Conservation (phyloP, 1,140 invertebrate species). For the Lethrus apterus region DNA sequence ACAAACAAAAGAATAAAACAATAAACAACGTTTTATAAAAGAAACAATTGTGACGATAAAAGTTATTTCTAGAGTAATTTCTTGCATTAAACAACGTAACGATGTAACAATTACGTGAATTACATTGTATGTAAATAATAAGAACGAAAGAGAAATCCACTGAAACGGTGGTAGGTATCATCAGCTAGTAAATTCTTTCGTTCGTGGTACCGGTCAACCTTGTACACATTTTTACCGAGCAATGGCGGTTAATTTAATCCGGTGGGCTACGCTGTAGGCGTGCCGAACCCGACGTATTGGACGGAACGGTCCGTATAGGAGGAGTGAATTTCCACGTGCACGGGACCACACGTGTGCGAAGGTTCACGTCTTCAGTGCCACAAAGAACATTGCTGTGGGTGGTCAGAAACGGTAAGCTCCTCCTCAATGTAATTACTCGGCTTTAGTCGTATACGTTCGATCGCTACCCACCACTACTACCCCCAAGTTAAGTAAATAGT, state of each 20-base stretch:
- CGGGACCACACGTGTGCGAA: conserved; percentile 36
- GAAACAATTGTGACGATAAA: no score
- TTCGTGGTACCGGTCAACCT: no score
- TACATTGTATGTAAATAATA: no score
- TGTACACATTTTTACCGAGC: conserved; percentile 15
- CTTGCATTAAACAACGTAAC: no score
- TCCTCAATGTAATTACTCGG: conserved; percentile 30
- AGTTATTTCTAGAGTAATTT: no score
- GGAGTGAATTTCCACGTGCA: conserved; percentile 33
- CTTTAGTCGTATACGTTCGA: conserved; percentile 20
- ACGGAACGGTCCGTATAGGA: conserved; percentile 15
- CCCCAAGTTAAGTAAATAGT: conserved; percentile 38
- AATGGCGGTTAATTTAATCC: conserved; percentile 16
- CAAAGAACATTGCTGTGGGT: conserved; percentile 34
- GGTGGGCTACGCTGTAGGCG: conserved; percentile 23
- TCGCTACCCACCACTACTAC: conserved; percentile 30
- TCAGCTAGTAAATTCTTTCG: no score
- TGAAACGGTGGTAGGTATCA: no score
- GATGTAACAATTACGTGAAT: no score
- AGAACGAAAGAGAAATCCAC: no score
- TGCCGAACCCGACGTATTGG: conserved; percentile 22
- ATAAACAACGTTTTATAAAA: no score
- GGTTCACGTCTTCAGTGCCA: conserved; percentile 24
- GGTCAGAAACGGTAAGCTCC: conserved; percentile 32
- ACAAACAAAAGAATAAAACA: no score